phyloP scores from a whole-genome alignment of 92 coral and sea anemone genomes.

The Heliopora coerulea region DNA sequence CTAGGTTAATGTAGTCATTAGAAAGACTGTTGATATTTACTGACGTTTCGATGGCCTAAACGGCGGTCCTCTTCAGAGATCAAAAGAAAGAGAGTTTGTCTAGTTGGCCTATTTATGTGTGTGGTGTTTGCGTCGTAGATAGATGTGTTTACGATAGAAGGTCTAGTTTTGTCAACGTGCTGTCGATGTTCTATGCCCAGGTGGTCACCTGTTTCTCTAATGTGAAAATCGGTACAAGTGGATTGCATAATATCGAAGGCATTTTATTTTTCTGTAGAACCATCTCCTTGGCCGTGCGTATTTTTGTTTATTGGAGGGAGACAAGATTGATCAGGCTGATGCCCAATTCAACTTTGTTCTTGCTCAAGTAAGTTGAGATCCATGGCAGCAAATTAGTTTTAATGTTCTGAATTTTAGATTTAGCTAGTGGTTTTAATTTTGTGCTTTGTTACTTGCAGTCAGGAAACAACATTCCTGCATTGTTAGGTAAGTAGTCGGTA shows the following conservation, averaged over 20 bases:
- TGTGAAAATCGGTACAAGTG: background rate
- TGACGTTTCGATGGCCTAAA: no score
- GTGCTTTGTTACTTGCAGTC: slow-evolving; percentile 57
- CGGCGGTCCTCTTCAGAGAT: no score
- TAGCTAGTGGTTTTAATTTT: no score
- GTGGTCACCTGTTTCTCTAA: background rate
- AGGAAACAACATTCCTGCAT: slow-evolving; percentile 93
- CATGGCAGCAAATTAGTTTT: background rate
- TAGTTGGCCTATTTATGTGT: no score
- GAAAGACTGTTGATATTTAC: no score
- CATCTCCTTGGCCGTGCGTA: slow-evolving; percentile 98
- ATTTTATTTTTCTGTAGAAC: slow-evolving; percentile 56
- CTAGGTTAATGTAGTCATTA: no score
- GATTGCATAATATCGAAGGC: background rate
- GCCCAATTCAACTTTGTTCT: slow-evolving; percentile 98
- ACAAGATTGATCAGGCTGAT: slow-evolving; percentile 98
- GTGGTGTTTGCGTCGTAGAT: no score
- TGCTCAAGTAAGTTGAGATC: slow-evolving; percentile 66
- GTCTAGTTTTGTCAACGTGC: no score
- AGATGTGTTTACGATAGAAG: no score
- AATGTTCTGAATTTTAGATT: background rate
- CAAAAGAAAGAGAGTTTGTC: no score
- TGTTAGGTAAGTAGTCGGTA: slow-evolving; percentile 83
- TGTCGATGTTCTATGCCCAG: no score
- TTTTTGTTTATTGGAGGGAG: slow-evolving; percentile 96